Percentiles rank a stretch among this genome's conserved stretches.
These are phyloP conservation scores for Torymus aiolomorphi DNA, from an alignment of 2,888 invertebrate species.

Conservation along the genomic window DNA sequence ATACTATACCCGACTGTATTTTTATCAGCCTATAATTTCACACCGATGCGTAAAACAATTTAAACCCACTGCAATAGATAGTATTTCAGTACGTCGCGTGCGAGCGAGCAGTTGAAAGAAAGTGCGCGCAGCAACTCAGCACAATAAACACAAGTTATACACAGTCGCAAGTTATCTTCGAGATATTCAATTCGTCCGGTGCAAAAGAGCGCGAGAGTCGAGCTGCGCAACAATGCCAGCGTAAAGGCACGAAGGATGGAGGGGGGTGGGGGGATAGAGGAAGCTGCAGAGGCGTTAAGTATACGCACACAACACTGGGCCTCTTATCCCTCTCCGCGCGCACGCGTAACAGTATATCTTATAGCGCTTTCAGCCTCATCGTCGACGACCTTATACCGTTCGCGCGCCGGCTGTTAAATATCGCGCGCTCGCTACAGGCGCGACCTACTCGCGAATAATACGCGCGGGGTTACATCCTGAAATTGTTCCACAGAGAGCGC, in stretches of 20 bases:
- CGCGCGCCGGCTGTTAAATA: slow-evolving; percentile 10
- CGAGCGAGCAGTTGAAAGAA: too few relatives aligned
- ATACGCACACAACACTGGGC: slow-evolving; percentile 59
- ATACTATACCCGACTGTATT: too few relatives aligned
- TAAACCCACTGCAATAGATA: too few relatives aligned
- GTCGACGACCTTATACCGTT: slow-evolving; percentile 3
- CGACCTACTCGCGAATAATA: slow-evolving; percentile 66
- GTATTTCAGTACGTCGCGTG: background rate
- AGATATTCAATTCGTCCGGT: slow-evolving; percentile 31
- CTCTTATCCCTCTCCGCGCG: slow-evolving; percentile 17
- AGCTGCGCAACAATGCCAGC: too few relatives aligned
- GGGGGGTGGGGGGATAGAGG: slow-evolving; percentile 19
- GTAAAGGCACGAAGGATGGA: too few relatives aligned
- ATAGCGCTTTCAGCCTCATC: too few relatives aligned
- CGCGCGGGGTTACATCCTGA: slow-evolving; percentile 62
- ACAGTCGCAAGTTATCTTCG: slow-evolving; percentile 19
- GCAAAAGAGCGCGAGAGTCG: background rate
- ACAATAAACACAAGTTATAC: slow-evolving; percentile 2
- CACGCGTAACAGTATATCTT: slow-evolving; percentile 18
- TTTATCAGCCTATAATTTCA: too few relatives aligned
- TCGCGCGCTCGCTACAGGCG: slow-evolving; percentile 43
- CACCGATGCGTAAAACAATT: too few relatives aligned
- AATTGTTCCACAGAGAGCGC: slow-evolving; percentile 65
- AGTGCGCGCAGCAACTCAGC: too few relatives aligned
- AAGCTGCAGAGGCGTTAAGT: slow-evolving; percentile 60